Base-by-base conservation (phyloP, 2,888 invertebrate species). In the Drosophila incognita region DNA sequence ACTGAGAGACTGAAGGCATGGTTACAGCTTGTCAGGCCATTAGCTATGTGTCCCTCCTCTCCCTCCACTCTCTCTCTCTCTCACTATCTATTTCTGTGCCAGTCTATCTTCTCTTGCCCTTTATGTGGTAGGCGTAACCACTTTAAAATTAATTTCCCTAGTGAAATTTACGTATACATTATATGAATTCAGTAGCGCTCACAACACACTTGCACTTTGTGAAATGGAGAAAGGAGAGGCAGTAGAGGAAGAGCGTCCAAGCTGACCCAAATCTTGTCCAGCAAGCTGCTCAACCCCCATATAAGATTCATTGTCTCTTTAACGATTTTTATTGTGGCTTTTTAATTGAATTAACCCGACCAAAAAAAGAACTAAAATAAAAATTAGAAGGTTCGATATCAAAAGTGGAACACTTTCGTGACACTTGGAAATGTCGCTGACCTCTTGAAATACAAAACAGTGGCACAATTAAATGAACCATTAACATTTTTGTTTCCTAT, bases 141-240 rank as follows among this genome's bases (percentile, higher is more conserved):
- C 87, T 89, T 79, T 82, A 67, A 90, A 90, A 87, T 87, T 84
- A 87, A 87, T 87, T 87, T 87, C 90, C 91, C 86, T 59, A 71
- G 90, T 76, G 91, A 89, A 87, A 89, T 89, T 90, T 84, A 88
- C 87, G 87, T 79, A 84, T 67, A 74, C 74, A 76, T 76, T 68
- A 87, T 68, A 64, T 68, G 64, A 61, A 68, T 58, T 42, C 35
- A 48, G 69, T 33, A 67, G 36, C 46, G 15, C 42, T 57, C 21
- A 21, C 42, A 57, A 15, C 29, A 29, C 7, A 29, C 31, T 11
- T 13, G 11, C 53, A 64, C 51, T 58, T 65, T 48, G 53, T 52
- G 57, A 6, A 29, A 42, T n/a, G 31, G 21, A 21, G 21, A 42
- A 11, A 4, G n/a, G 15, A n/a, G 57, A 21, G 56, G 2, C 24